Evolutionary conservation across 2,113 vertebrate species (phyloP), one percentile per base, ranked within the genome.

Genomic region (Dipodomys merriami): DNA sequence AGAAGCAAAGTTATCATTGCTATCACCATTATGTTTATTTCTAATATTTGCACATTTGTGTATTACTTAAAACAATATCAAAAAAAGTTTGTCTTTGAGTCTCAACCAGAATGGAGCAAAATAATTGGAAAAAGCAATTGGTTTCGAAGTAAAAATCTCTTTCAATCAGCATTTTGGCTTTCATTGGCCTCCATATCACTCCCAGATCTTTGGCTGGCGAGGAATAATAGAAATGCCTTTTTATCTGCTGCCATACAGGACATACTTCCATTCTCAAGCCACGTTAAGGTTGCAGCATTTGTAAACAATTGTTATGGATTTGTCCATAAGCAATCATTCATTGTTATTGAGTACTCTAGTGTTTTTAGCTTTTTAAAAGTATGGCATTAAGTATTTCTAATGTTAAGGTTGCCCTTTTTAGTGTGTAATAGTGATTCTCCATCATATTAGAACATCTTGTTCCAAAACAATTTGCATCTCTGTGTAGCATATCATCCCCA

Each of bases 141-240:
- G 29, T 87, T 96, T 95, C n/a, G 57, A 86, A 16, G 60, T 73
- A 57, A 87, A 77, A 84, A 81, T 94, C 19, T 83, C 83, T 94
- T 95, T 94, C 29, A 71, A 93, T 60, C n/a, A 83, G 25, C 20
- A 72, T 83, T 71, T 91, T 33, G 91, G 80, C 33, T 93, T 94
- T 86, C 60, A 71, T 91, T 74, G 25, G 60, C 39, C 74, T 82
- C 27, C 7, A 46, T 83, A 78, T 13, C 11, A 78, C 35, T 57
- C 11, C 2, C 29, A 57, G 12, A 22, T 82, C 78, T 46, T 39
- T 94, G 62, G 7, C 46, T 82, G 29, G 44, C 76, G 27, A 88
- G 23, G 22, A 93, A 85, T 49, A 10, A 83, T 29, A 78, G 12
- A 92, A 57, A 23, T 82, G 10, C 67, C 76, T 93, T 94, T 88